A percentile compares a stretch with the other conserved stretches of the same genome.
These are phyloP conservation scores for Otus sunia DNA, from an alignment of 2,113 vertebrate genomes.

Conservation along the genomic window DNA sequence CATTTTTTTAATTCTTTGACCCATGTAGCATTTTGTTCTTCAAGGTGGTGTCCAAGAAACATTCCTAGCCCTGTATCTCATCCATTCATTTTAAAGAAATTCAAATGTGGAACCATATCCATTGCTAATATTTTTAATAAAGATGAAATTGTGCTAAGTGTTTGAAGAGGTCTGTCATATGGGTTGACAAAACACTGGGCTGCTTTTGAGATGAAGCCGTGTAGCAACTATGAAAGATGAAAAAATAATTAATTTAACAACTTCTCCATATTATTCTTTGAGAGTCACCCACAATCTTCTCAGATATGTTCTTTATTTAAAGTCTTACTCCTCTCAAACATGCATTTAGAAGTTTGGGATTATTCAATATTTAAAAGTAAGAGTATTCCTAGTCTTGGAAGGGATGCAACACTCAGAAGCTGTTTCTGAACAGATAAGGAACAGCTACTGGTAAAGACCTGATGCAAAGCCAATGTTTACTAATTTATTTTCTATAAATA, in stretches of 20 bases:
- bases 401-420: background rate
- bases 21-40: background rate
- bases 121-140: background rate
- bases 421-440: background rate
- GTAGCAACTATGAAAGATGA: background rate
- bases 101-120: background rate
- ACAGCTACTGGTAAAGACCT: background rate
- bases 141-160: background rate
- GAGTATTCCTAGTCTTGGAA: background rate
- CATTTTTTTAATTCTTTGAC: background rate
- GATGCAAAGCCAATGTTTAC: background rate
- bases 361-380: background rate
- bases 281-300: background rate
- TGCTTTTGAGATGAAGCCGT: background rate
- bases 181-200: background rate
- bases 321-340: background rate
- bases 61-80: background rate
- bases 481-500: background rate
- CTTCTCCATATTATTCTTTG: background rate
- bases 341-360: background rate
- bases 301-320: background rate
- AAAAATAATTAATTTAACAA: conserved; percentile 15
- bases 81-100: conserved; percentile 2
- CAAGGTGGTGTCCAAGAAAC: background rate
- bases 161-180: background rate